phyloP scores from a whole-genome alignment of 1,140 invertebrate species.

The Drosophila santomea region DNA sequence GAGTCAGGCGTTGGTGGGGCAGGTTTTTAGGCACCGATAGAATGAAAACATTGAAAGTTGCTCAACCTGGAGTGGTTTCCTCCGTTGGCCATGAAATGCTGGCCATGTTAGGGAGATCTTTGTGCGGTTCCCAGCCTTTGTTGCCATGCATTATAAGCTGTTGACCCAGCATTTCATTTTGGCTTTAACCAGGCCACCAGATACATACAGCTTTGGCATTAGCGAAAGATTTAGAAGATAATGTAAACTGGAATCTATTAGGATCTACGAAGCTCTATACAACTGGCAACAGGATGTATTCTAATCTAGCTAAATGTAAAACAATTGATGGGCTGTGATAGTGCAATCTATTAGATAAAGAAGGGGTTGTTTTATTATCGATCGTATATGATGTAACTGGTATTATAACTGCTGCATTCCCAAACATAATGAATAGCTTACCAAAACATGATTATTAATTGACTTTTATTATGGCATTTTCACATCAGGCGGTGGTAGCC shows the following conservation, averaged over 20 bases:
- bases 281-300: constrained; percentile 3
- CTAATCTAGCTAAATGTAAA: constrained; percentile 31
- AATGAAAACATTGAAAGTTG: constrained; percentile 31
- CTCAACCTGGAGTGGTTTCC: constrained; percentile 21
- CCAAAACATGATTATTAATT: not conserved
- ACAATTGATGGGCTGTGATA: constrained; percentile 31
- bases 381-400: not conserved
- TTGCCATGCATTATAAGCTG: constrained; percentile 12
- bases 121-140: constrained; percentile 20
- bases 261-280: not conserved
- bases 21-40: constrained; percentile 45
- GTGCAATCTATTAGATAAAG: constrained; percentile 32
- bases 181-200: constrained; percentile 1
- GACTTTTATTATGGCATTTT: not conserved
- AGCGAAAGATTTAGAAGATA: not conserved
- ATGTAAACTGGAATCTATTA: not conserved
- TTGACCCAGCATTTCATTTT: constrained; percentile 23
- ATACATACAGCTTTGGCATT: constrained; percentile 7
- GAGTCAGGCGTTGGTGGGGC: constrained; percentile 33
- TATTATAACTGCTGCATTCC: not conserved
- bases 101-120: constrained; percentile 6
- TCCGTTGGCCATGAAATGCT: constrained; percentile 13
- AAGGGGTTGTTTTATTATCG: constrained; percentile 25
- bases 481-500: not conserved
- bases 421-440: not conserved